Base-by-base conservation (phyloP, 2,888 invertebrate species). In the Erebia ligea region DNA sequence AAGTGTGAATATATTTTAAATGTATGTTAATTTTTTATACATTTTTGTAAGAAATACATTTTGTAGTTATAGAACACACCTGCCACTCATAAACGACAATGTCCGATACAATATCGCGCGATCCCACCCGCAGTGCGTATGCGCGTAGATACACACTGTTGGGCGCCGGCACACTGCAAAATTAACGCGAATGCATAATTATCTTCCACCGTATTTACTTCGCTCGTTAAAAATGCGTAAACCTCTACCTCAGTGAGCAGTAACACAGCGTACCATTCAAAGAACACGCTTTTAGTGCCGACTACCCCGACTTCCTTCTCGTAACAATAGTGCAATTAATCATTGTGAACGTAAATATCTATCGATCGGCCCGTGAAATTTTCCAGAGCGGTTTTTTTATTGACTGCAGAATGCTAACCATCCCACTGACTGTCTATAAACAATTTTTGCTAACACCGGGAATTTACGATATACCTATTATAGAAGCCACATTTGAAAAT, bases 271-370 rank as follows among this genome's bases (percentile, higher is more conserved):
- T 78, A 81, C 82, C 81, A 81, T 76, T 76, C 77, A 63, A 75
- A 75, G 77, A 77, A 64, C 62, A 65, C 58, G 69, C 69, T 67
- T 63, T 68, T 63, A 66, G 64, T 59, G 71, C 52, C 66, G 62
- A 50, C 63, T 63, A 69, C 68, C 72, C 74, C 71, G 77, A 74
- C 76, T 78, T 77, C 79, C 58, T 61, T 52, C 78, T 79, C 73
- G 78, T 85, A 80, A 91, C 90, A 92, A 92, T 91, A 83, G 81
- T 83, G 83, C 84, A 75, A 89, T 92, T 87, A 90, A 91, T 92
- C 91, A 88, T 80, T 82, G 72, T 75, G 75, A 79, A 77, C 86
- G 80, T 91, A 88, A 90, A 90, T 87, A 90, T 86, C 86, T 81
- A 82, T 85, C 62, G 62, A 62, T 21, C 62, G 62, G 9, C 13